Percentiles rank a stretch among this genome's conserved stretches.
Evolutionary conservation across 1,140 invertebrate genomes (phyloP).

Genomic region (Nymphalis io): DNA sequence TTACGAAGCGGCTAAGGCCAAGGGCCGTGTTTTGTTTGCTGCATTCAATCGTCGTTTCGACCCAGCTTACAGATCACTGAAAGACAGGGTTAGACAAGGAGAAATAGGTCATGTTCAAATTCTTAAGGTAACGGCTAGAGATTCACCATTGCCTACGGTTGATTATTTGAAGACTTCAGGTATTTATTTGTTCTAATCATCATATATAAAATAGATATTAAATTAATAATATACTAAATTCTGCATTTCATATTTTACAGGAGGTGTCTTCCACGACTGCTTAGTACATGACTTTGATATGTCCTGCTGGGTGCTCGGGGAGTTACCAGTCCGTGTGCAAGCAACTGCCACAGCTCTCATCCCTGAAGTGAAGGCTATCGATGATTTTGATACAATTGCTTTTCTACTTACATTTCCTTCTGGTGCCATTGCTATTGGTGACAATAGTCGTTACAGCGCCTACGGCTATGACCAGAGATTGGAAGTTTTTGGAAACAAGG

Average conservation of each 20-base stretch:
- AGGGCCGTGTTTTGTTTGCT: conserved; percentile 82
- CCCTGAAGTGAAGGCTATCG: conserved; percentile 82
- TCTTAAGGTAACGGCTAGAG: conserved; percentile 83
- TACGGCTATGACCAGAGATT: conserved; percentile 88
- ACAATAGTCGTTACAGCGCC: conserved; percentile 83
- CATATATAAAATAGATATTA: not conserved
- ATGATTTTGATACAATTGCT: conserved; percentile 85
- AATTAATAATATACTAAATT: not conserved
- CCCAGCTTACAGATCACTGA: conserved; percentile 81
- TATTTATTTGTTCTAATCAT: conserved; percentile 46
- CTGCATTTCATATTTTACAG: conserved; percentile 54
- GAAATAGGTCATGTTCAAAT: conserved; percentile 84
- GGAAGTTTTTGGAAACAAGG: conserved; percentile 83
- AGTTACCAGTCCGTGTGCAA: conserved; percentile 82
- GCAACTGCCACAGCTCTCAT: conserved; percentile 80
- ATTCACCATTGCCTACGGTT: conserved; percentile 83
- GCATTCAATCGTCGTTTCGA: conserved; percentile 88
- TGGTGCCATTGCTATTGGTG: conserved; percentile 83
- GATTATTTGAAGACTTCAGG: conserved; percentile 84
- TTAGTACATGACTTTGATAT: conserved; percentile 87
- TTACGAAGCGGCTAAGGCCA: conserved; percentile 82
- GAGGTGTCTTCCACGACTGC: conserved; percentile 88
- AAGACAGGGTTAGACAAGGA: conserved; percentile 79
- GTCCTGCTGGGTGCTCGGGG: conserved; percentile 83
- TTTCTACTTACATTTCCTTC: conserved; percentile 84